Percentiles rank a stretch among this genome's conserved stretches.
Conservation (phyloP, 2,797 vertebrate species). For the Synaphobranchus kaupii region DNA sequence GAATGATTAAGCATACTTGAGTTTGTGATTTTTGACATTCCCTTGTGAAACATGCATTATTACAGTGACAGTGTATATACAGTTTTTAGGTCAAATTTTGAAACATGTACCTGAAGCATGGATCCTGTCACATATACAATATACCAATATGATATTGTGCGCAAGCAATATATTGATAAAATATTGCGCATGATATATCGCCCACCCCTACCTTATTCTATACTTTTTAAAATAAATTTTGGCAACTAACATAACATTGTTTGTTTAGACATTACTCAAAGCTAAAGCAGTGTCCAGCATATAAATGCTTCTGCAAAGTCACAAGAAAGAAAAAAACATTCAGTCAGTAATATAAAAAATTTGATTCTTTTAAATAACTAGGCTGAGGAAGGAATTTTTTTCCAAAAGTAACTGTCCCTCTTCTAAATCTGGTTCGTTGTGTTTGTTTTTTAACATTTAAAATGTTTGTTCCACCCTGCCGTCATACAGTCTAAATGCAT, state of each 20-base stretch:
- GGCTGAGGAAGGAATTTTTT: background rate
- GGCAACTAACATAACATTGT: background rate
- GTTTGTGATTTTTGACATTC: too few species aligned
- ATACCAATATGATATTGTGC: too few species aligned
- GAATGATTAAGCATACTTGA: too few species aligned
- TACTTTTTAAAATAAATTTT: too few species aligned
- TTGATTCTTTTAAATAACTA: background rate
- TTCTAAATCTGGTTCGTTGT: background rate
- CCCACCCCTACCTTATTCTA: too few species aligned
- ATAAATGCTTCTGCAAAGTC: background rate
- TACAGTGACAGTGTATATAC: too few species aligned
- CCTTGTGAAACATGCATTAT: too few species aligned
- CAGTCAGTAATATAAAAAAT: background rate
- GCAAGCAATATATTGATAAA: too few species aligned
- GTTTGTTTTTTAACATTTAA: background rate
- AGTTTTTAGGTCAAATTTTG: too few species aligned
- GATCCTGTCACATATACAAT: too few species aligned
- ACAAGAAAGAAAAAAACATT: background rate
- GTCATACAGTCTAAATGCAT: slow-evolving; percentile 3
- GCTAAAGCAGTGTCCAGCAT: background rate
- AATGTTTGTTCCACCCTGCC: background rate
- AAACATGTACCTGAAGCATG: too few species aligned
- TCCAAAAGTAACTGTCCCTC: background rate
- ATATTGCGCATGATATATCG: too few species aligned
- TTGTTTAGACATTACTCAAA: background rate